phyloP scores from a whole-genome alignment of 1,140 invertebrate species.

The Hestina assimilis region DNA sequence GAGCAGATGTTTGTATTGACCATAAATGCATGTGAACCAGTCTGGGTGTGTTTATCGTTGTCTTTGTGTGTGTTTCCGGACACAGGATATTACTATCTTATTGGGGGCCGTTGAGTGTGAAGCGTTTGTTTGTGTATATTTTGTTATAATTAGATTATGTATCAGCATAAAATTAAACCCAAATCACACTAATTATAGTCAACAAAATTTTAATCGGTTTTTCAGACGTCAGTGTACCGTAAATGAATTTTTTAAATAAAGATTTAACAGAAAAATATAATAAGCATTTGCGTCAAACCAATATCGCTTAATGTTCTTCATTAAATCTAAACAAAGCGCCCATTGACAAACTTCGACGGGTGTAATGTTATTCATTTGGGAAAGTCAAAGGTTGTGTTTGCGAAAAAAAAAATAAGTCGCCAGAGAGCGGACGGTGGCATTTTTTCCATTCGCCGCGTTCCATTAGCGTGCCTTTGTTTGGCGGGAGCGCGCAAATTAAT shows the following conservation, averaged over 20 bases:
- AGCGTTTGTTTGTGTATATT: too few species aligned
- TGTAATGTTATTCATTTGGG: conserved; percentile 75
- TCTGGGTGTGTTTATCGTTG: too few species aligned
- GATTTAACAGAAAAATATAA: conserved; percentile 7
- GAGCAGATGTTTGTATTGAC: too few species aligned
- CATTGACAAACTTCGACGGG: conserved; percentile 60
- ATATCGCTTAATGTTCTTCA: conserved; percentile 57
- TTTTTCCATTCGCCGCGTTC: conserved; percentile 78
- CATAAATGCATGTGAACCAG: too few species aligned
- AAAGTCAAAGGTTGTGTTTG: conserved; percentile 77
- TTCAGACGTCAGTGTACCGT: too few species aligned
- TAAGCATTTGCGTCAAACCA: conserved; percentile 21
- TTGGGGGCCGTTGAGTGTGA: too few species aligned
- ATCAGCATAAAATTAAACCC: too few species aligned
- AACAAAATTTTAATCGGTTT: too few species aligned
- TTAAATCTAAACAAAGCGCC: conserved; percentile 70
- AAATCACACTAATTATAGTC: too few species aligned
- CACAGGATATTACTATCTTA: too few species aligned
- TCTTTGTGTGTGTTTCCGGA: too few species aligned
- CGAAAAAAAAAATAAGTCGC: conserved; percentile 71
- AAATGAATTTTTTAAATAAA: neutral
- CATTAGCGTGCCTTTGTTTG: conserved; percentile 78
- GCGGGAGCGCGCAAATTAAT: conserved; percentile 78
- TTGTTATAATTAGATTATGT: too few species aligned
- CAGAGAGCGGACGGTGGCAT: conserved; percentile 77